phyloP scores from a whole-genome alignment of 2,888 invertebrate genomes.

The Andrena haemorrhoa region DNA sequence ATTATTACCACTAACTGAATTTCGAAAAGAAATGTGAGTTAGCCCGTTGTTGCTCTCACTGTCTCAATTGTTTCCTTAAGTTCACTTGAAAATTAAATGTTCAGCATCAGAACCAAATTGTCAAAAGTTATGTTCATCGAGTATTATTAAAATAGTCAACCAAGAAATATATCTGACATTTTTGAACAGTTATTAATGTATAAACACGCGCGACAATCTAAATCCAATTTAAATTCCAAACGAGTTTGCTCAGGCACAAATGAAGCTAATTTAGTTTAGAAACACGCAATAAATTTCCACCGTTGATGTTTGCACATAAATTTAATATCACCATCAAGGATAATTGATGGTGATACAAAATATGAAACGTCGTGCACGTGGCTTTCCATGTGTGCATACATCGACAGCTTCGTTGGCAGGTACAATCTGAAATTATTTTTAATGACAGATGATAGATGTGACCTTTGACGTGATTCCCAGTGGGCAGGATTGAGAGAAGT shows the following conservation, averaged over 20 bases:
- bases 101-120: too few relatives aligned
- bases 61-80: too few relatives aligned
- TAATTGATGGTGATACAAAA: neutral
- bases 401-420: conserved; percentile 7
- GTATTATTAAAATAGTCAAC: too few relatives aligned
- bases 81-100: too few relatives aligned
- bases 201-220: neutral
- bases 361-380: neutral
- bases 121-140: too few relatives aligned
- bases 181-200: neutral
- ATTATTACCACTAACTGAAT: too few relatives aligned
- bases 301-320: neutral
- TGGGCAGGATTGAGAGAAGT: conserved; percentile 34
- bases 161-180: neutral
- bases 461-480: neutral
- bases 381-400: neutral
- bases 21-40: too few relatives aligned
- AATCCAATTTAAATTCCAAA: neutral
- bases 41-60: too few relatives aligned
- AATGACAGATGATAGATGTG: conserved; percentile 4
- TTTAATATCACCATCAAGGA: neutral
- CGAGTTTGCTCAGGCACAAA: neutral
- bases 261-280: neutral
- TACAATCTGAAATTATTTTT: conserved; percentile 26
- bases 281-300: neutral